phyloP scores from a whole-genome alignment of 2,113 vertebrate genomes.

The Oncorhynchus masou region DNA sequence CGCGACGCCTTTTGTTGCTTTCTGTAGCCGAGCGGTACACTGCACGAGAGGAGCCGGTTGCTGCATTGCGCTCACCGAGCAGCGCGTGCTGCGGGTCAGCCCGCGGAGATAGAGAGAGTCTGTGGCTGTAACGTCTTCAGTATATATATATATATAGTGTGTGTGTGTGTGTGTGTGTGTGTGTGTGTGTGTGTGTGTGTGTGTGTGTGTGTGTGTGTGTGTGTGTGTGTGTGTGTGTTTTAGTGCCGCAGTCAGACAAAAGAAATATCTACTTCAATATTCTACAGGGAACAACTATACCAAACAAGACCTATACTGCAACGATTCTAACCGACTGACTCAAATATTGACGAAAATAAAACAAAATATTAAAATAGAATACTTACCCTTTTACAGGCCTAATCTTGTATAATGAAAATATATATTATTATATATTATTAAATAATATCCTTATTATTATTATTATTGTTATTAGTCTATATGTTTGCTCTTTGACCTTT shows the following conservation, averaged over 20 bases:
- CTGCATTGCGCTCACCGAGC: constrained; percentile 74
- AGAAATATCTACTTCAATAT: constrained; percentile 3
- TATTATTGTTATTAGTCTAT: not conserved
- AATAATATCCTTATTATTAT: not conserved
- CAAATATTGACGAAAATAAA: too few relatives aligned
- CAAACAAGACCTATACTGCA: not conserved
- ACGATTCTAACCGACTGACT: too few relatives aligned
- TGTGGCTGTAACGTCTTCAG: constrained; percentile 11
- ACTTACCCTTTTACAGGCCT: not conserved
- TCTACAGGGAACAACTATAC: not conserved
- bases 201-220: too few relatives aligned
- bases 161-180: too few relatives aligned
- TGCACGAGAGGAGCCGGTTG: constrained; percentile 36
- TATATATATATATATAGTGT: not conserved
- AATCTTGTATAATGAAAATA: not conserved
- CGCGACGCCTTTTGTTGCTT: not conserved
- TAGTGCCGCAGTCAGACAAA: constrained; percentile 35
- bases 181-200: too few relatives aligned
- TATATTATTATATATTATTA: not conserved
- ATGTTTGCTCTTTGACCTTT: not conserved
- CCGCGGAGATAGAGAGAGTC: constrained; percentile 45
- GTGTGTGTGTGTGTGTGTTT: too few relatives aligned
- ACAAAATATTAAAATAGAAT: not conserved
- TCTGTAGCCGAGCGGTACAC: not conserved
- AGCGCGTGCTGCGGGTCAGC: constrained; percentile 48